phyloP scores from a whole-genome alignment of 2,888 invertebrate species.

The Ennomos erosarius region DNA sequence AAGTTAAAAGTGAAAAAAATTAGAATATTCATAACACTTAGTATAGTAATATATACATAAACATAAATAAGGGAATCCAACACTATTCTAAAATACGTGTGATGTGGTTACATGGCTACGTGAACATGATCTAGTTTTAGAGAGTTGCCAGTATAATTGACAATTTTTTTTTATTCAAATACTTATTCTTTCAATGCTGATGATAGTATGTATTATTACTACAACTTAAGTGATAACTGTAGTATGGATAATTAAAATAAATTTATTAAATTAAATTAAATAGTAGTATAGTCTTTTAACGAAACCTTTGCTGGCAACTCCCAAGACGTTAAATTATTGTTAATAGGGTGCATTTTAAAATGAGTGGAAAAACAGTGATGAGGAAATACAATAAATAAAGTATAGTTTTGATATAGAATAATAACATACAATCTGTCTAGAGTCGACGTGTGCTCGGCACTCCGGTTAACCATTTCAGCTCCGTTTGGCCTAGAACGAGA shows the following conservation, averaged over 20 bases:
- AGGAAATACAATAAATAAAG: slow-evolving; percentile 39
- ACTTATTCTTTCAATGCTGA: neutral
- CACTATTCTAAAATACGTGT: neutral
- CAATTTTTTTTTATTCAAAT: too few species aligned
- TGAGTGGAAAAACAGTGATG: slow-evolving; percentile 29
- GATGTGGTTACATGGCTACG: slow-evolving; percentile 20
- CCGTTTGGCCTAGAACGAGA: slow-evolving; percentile 83
- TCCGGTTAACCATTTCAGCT: slow-evolving; percentile 83
- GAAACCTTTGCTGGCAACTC: slow-evolving; percentile 31
- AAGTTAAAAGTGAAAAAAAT: too few species aligned
- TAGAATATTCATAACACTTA: too few species aligned
- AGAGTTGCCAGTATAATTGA: slow-evolving; percentile 21
- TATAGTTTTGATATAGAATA: slow-evolving; percentile 56
- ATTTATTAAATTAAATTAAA: neutral
- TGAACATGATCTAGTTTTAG: slow-evolving; percentile 13
- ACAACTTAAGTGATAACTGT: neutral
- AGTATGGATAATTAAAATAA: neutral
- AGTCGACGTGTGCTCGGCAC: slow-evolving; percentile 81
- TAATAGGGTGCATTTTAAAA: slow-evolving; percentile 30
- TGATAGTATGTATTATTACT: neutral
- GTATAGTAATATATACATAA: slow-evolving; percentile 15
- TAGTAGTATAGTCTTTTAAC: too few species aligned
- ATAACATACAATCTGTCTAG: slow-evolving; percentile 84
- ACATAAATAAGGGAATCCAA: slow-evolving; percentile 11
- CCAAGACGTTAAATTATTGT: slow-evolving; percentile 21